Evolutionary conservation across 2,113 vertebrate species (phyloP).

Genomic region (Craseonycteris thonglongyai): DNA sequence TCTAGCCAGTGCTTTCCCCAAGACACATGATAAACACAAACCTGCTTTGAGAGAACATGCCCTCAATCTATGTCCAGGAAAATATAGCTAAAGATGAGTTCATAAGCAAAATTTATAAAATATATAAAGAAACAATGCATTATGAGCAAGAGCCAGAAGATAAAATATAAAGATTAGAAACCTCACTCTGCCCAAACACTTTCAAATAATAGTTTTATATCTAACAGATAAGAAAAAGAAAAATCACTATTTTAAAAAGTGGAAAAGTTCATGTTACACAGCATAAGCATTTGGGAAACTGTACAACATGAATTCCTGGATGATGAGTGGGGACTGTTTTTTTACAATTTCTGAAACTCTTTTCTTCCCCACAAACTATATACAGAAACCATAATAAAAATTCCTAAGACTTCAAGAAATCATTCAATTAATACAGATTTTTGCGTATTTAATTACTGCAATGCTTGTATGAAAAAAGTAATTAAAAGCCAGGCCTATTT

Average conservation of each 20-base stretch:
- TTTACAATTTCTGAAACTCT: background rate
- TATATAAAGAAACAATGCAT: background rate
- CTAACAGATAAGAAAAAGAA: background rate
- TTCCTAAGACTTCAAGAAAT: background rate
- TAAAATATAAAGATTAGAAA: background rate
- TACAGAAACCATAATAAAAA: background rate
- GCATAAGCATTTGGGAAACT: background rate
- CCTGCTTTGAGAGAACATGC: background rate
- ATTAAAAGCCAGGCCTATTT: background rate
- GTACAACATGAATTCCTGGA: background rate
- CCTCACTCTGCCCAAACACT: background rate
- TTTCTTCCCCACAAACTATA: background rate
- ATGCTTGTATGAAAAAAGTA: background rate
- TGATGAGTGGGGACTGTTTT: background rate
- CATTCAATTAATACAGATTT: background rate
- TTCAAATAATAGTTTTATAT: background rate
- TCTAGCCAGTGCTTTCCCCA: background rate
- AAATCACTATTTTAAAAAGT: background rate
- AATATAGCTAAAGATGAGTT: background rate
- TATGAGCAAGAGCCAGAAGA: background rate
- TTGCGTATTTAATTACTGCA: background rate
- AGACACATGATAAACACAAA: background rate
- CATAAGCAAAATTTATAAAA: background rate
- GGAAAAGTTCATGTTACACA: background rate
- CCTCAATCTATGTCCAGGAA: background rate